Evolutionary conservation across 2,797 vertebrate species (phyloP).

Genomic region (Cirrhinus molitorella): DNA sequence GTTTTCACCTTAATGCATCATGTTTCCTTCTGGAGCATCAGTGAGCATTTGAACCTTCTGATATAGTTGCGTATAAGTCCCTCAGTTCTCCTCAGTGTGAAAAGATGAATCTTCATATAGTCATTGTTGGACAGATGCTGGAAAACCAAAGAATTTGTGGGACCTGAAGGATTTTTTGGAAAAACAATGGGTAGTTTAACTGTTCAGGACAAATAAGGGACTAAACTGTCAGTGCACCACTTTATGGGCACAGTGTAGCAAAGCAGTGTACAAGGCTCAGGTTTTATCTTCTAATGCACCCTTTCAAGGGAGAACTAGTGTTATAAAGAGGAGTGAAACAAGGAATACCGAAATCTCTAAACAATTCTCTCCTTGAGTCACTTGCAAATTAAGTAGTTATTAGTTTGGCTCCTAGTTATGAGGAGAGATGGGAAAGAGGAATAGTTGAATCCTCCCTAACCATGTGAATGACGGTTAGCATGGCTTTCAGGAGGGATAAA

Average conservation of each 20-base stretch:
- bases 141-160: no score
- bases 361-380: slow-evolving; percentile 5
- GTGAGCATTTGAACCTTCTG: no score
- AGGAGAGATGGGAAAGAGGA: slow-evolving; percentile 8
- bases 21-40: no score
- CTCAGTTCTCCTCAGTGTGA: no score
- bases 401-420: slow-evolving; percentile 73
- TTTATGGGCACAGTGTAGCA: slow-evolving; percentile 12
- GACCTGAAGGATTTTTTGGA: no score
- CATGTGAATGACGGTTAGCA: slow-evolving; percentile 94
- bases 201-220: no score
- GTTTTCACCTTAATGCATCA: no score
- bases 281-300: background rate
- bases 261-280: background rate
- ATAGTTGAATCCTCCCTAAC: slow-evolving; percentile 90
- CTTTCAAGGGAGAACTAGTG: background rate
- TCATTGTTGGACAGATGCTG: no score
- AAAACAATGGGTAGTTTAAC: no score
- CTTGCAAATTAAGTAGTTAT: slow-evolving; percentile 71
- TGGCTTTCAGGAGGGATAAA: slow-evolving; percentile 94
- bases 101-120: no score
- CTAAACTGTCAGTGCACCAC: background rate
- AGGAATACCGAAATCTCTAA: background rate
- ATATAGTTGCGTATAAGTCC: no score
- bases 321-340: background rate